Evolutionary conservation across 2,888 invertebrate genomes (phyloP).

Genomic region (Athetis lepigone): DNA sequence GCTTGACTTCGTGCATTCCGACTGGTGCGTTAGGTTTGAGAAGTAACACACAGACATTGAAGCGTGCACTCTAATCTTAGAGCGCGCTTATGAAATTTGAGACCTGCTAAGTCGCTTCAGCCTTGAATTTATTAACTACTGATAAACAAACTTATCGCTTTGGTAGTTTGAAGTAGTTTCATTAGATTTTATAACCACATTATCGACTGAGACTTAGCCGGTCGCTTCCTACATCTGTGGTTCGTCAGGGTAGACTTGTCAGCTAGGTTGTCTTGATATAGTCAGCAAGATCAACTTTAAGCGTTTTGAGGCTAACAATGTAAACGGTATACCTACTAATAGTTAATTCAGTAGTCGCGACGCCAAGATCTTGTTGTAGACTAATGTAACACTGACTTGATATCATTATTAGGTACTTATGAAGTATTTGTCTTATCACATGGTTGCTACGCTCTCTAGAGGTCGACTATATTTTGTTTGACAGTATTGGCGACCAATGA

Average conservation of each 20-base stretch:
- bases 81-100: constrained; percentile 52
- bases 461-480: constrained; percentile 55
- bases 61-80: constrained; percentile 53
- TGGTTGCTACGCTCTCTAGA: constrained; percentile 70
- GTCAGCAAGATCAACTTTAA: constrained; percentile 83
- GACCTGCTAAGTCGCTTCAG: constrained; percentile 56
- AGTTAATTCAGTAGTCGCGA: constrained; percentile 49
- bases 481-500: constrained; percentile 49
- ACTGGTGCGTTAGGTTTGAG: constrained; percentile 82
- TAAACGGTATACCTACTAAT: constrained; percentile 40
- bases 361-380: constrained; percentile 50
- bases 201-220: constrained; percentile 43
- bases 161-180: constrained; percentile 39
- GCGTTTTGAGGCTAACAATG: constrained; percentile 66
- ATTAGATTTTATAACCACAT: constrained; percentile 32
- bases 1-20: constrained; percentile 88
- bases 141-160: constrained; percentile 37
- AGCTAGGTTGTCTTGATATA: constrained; percentile 85
- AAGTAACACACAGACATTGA: constrained; percentile 40
- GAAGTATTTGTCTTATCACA: constrained; percentile 55
- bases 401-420: constrained; percentile 53
- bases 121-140: constrained; percentile 37
- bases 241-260: constrained; percentile 61
- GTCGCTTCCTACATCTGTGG: constrained; percentile 43
- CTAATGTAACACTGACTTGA: constrained; percentile 58